A percentile compares a stretch with the other conserved stretches of the same genome.
Conservation (phyloP, 2,888 invertebrate genomes). For the Pachydiplax longipennis region DNA sequence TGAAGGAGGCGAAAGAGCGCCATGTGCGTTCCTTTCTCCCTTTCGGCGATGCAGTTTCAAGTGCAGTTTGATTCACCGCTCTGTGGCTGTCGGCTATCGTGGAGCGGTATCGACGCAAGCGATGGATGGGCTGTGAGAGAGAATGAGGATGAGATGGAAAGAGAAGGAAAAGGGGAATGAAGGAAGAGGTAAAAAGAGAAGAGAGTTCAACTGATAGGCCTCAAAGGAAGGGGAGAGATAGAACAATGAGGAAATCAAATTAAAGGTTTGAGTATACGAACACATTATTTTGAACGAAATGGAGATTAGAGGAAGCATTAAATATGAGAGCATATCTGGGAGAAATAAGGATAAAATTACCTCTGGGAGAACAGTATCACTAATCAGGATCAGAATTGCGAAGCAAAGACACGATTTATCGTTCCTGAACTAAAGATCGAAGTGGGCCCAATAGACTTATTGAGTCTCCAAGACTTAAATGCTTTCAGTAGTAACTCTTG, state of each 20-base stretch:
- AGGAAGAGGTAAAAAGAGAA: neutral
- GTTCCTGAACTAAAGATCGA: no score
- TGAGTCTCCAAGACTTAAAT: no score
- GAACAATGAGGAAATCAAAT: neutral
- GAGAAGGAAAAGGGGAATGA: neutral
- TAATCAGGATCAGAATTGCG: no score
- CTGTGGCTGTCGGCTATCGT: neutral
- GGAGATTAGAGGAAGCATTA: neutral
- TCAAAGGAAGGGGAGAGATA: neutral
- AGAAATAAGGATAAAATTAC: neutral
- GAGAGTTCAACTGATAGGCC: neutral
- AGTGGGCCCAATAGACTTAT: no score
- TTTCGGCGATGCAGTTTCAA: neutral
- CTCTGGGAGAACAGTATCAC: no score
- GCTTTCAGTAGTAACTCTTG: no score
- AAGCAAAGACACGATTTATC: no score
- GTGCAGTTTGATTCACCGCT: slow-evolving; percentile 1
- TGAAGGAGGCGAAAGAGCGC: neutral
- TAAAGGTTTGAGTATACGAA: neutral
- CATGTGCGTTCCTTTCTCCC: neutral
- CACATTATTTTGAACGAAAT: no score
- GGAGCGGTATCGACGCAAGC: neutral
- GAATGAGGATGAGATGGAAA: neutral
- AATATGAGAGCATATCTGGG: neutral
- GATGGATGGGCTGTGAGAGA: neutral